Percentiles rank a stretch among this genome's conserved stretches.
Conservation (phyloP, 2,797 vertebrate genomes). For the Australoheros facetus region DNA sequence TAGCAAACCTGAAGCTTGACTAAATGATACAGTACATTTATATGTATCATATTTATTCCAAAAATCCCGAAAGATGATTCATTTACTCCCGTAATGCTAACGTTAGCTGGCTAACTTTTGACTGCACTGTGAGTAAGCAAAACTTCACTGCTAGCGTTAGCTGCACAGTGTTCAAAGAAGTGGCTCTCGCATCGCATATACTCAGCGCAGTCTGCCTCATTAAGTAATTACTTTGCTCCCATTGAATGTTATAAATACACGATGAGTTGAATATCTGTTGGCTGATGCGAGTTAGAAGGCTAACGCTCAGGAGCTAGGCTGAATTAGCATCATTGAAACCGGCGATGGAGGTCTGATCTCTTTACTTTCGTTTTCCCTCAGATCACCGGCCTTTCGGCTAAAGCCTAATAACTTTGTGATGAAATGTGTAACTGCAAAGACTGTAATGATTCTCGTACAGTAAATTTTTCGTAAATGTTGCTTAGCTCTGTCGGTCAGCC, state of each 20-base stretch:
- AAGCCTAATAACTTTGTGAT: background rate
- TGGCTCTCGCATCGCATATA: background rate
- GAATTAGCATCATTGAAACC: constrained; percentile 28
- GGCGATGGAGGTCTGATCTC: background rate
- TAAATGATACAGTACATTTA: fast-evolving
- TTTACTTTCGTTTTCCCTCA: constrained; percentile 65
- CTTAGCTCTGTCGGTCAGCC: background rate
- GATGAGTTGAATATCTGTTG: too few relatives aligned
- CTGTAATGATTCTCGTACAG: background rate
- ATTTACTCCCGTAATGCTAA: constrained; percentile 3
- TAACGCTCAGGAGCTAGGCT: constrained; percentile 2
- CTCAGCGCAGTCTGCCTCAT: fast-evolving
- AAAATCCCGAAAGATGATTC: fast-evolving
- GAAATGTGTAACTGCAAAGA: fast-evolving
- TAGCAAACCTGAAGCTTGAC: fast-evolving
- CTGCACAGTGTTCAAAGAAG: background rate
- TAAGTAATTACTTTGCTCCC: fast-evolving
- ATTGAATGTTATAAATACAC: background rate
- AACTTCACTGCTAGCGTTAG: constrained; percentile 51
- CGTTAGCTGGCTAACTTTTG: constrained; percentile 37
- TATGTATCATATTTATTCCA: background rate
- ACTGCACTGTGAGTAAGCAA: constrained; percentile 78
- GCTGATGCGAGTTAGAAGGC: background rate
- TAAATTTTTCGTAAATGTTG: background rate
- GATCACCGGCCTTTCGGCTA: background rate